Percentiles rank a stretch among this genome's conserved stretches.
phyloP scores from a whole-genome alignment of 2,888 invertebrate genomes.

The Acanthosoma haemorrhoidale region DNA sequence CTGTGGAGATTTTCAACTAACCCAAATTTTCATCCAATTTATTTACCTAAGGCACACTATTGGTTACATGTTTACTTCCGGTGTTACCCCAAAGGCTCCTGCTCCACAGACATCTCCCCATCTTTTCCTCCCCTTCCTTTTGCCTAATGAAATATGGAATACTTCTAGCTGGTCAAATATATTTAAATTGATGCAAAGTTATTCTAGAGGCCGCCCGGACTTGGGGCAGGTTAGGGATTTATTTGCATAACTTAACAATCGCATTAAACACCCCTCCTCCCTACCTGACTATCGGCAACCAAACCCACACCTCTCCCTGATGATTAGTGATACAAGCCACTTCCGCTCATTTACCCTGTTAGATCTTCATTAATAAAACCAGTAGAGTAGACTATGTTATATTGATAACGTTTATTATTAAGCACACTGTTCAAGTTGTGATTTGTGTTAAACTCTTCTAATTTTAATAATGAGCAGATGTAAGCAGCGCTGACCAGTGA shows the following conservation, averaged over 20 bases:
- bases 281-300: background rate
- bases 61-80: slow-evolving; percentile 16
- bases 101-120: background rate
- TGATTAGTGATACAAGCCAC: background rate
- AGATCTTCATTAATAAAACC: background rate
- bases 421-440: too few species aligned
- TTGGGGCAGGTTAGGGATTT: slow-evolving; percentile 24
- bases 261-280: slow-evolving; percentile 17
- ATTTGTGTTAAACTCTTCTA: too few species aligned
- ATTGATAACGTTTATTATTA: too few species aligned
- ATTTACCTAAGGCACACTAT: too few species aligned
- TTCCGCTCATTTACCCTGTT: background rate
- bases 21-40: too few species aligned
- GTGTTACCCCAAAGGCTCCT: background rate
- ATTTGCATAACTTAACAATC: slow-evolving; percentile 26
- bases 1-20: too few species aligned
- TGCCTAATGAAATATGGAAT: slow-evolving; percentile 27
- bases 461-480: too few species aligned
- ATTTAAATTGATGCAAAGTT: slow-evolving; percentile 24
- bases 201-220: slow-evolving; percentile 14
- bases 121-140: slow-evolving; percentile 8
- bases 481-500: too few species aligned
- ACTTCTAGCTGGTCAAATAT: slow-evolving; percentile 5
- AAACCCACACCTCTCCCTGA: slow-evolving; percentile 12
- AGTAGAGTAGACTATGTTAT: too few species aligned